A percentile compares a stretch with the other conserved stretches of the same genome.
phyloP scores from a whole-genome alignment of 2,888 invertebrate species.

The Poecilus cupreus region DNA sequence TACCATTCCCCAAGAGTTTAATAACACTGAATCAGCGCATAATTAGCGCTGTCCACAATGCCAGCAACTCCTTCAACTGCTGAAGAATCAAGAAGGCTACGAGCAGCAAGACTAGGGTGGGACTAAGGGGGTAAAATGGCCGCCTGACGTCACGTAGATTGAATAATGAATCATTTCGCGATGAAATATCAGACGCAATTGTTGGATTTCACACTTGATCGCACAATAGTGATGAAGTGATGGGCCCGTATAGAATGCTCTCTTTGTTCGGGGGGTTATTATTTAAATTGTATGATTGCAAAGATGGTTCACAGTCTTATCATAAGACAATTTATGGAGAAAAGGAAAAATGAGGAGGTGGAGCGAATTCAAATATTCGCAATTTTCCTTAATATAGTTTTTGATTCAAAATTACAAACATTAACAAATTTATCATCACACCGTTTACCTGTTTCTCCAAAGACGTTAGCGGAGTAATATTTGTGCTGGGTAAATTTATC shows the following conservation, averaged over 20 bases:
- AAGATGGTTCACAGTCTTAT: too few species aligned
- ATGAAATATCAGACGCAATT: conserved; percentile 40
- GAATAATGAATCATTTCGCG: conserved; percentile 40
- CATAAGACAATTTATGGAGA: too few species aligned
- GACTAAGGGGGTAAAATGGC: conserved; percentile 23
- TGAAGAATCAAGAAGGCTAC: conserved; percentile 3
- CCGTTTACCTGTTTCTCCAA: too few species aligned
- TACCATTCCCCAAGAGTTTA: conserved; percentile 26
- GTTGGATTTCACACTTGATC: conserved; percentile 18
- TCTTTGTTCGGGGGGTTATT: too few species aligned
- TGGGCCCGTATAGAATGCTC: neutral
- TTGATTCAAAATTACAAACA: too few species aligned
- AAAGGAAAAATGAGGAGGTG: too few species aligned
- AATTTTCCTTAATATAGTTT: too few species aligned
- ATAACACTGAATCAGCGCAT: conserved; percentile 10
- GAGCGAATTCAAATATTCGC: too few species aligned
- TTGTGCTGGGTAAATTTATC: too few species aligned
- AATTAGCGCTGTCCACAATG: conserved; percentile 21
- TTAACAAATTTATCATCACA: too few species aligned
- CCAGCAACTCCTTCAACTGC: neutral
- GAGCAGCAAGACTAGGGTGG: neutral
- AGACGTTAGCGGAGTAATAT: too few species aligned
- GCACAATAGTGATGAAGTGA: neutral
- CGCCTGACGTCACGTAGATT: conserved; percentile 17
- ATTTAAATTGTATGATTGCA: too few species aligned